Base-by-base conservation (phyloP, 2,797 vertebrate species). In the Lycodopsis pacificus region DNA sequence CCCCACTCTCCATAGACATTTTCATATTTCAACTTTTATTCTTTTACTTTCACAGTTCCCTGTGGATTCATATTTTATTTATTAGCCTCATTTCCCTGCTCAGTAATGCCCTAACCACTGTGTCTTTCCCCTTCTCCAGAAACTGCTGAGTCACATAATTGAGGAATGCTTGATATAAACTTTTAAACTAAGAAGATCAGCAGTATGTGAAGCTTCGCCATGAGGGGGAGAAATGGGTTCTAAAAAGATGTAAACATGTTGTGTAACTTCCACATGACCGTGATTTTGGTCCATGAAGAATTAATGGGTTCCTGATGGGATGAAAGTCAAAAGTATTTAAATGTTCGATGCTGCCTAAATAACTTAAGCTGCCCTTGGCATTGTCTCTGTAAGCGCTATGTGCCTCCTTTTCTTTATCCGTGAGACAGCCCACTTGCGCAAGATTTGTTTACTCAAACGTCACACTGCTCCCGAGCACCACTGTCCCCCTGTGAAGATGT, bases 1-100 rank as follows among this genome's bases (percentile, higher is more conserved):
- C 48, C 48, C 10, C 22, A 3, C 17, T 22, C 59, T 59, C 72
- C 46, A 65, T 75, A 81, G 42, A 82, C 44, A 85, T 85, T 79
- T 87, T 78, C 72, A 86, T 75, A 89, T 81, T 85, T 82, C 19
- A 62, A 73, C 64, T 44, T 64, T 48, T n/a, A 9, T 48, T 46
- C 44, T 42, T 49, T 11, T 10, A 30, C 17, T 48, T 36, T 59
- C 61, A 75, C 84, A 78, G 71, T 74, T 76, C 77, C 67, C 56
- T 69, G 65, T 66, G 71, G 66, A 80, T 88, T 81, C 80, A 89
- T 91, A 84, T 91, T 91, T 92, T 79, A 91, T 94, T 88, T 81
- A 91, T 90, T 65, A 86, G 71, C 71, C 67, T 63, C 46, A 54
- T 80, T 84, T 77, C 79, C 63, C 82, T 44, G 49, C 78, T 77